phyloP scores from a whole-genome alignment of 2,888 invertebrate species.

The Diploptera punctata region DNA sequence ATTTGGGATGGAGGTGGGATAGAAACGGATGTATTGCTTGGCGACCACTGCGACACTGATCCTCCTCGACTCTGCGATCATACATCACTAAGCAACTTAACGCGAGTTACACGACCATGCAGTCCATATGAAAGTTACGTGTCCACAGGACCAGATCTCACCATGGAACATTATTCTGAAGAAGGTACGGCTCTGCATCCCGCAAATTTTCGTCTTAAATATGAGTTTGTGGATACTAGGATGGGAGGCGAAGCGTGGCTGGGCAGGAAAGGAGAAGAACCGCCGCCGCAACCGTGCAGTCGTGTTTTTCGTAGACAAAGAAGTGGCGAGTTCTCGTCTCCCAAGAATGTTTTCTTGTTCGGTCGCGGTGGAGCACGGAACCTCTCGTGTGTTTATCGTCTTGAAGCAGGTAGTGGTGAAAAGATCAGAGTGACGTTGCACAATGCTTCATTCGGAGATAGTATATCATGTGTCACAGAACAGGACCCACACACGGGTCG shows the following conservation, averaged over 20 bases:
- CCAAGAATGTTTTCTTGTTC: constrained; percentile 80
- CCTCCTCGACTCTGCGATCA: constrained; percentile 85
- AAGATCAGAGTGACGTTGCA: constrained; percentile 66
- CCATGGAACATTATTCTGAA: constrained; percentile 64
- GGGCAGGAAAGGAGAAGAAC: constrained; percentile 53
- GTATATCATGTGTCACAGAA: constrained; percentile 69
- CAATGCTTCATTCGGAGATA: constrained; percentile 75
- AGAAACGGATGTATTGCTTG: constrained; percentile 56
- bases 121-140: constrained; percentile 82
- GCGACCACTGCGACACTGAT: constrained; percentile 75
- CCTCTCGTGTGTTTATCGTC: constrained; percentile 78
- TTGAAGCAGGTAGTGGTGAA: constrained; percentile 70
- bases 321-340: constrained; percentile 68
- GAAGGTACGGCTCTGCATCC: constrained; percentile 83
- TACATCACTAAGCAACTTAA: constrained; percentile 73
- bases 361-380: constrained; percentile 82
- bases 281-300: constrained; percentile 60
- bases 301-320: constrained; percentile 61
- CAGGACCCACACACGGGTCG: constrained; percentile 75
- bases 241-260: constrained; percentile 73
- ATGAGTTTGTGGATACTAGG: constrained; percentile 84
- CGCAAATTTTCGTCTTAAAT: constrained; percentile 69
- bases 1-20: constrained; percentile 72
- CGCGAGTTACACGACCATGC: constrained; percentile 80
- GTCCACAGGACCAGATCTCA: constrained; percentile 60